Conservation (phyloP, 2,888 invertebrate species). For the Arctia plantaginis region DNA sequence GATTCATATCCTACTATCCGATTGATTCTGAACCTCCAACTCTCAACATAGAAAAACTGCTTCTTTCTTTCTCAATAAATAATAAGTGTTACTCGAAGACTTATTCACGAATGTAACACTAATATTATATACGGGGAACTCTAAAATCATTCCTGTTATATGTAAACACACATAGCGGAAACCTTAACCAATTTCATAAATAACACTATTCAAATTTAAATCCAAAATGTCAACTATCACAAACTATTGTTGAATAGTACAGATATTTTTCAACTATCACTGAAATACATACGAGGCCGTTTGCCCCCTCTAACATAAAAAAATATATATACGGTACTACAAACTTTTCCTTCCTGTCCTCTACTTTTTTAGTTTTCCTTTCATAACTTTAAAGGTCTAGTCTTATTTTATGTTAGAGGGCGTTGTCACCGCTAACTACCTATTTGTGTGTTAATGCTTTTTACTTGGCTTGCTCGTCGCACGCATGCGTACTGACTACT, state of each 20-base stretch:
- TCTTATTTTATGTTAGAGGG: slow-evolving; percentile 52
- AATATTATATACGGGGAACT: neutral
- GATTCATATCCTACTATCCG: neutral
- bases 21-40: neutral
- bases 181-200: neutral
- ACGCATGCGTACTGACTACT: slow-evolving; percentile 84
- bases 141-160: neutral
- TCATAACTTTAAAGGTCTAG: slow-evolving; percentile 52
- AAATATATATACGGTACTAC: neutral
- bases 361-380: slow-evolving; percentile 43
- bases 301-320: too few relatives aligned
- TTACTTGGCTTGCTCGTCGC: slow-evolving; percentile 80
- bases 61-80: neutral
- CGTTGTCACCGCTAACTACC: slow-evolving; percentile 78
- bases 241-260: neutral
- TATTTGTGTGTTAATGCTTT: slow-evolving; percentile 70
- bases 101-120: neutral
- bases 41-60: neutral
- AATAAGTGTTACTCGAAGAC: neutral
- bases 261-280: neutral
- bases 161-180: neutral
- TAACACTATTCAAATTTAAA: neutral
- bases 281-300: neutral
- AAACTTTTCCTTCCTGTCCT: slow-evolving; percentile 32
- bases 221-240: neutral